Conservation (phyloP, 2,888 invertebrate genomes). For the Ennomos quercinarius region DNA sequence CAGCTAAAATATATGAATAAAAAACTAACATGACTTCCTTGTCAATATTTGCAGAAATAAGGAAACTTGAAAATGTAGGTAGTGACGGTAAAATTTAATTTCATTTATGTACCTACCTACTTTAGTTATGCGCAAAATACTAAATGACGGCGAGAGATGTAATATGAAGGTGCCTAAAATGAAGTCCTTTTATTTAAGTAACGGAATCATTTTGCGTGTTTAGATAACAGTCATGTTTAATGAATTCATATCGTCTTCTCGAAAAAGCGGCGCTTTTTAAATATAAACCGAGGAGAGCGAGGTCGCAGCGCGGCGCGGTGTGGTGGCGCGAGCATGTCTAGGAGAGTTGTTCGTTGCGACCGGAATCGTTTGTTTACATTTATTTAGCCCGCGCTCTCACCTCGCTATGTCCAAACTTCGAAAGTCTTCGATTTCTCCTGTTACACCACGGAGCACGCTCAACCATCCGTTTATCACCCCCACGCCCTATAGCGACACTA, state of each 20-base stretch:
- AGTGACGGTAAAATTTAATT: slow-evolving; percentile 1
- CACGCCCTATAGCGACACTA: slow-evolving; percentile 34
- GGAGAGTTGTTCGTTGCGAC: slow-evolving; percentile 52
- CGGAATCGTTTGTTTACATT: slow-evolving; percentile 54
- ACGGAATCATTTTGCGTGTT: slow-evolving; percentile 21
- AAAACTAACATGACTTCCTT: background rate
- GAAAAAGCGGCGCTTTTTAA: slow-evolving; percentile 18
- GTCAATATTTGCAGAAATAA: slow-evolving; percentile 1
- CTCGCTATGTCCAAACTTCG: slow-evolving; percentile 51
- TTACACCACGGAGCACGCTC: slow-evolving; percentile 25
- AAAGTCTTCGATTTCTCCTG: slow-evolving; percentile 46
- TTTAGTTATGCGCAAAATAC: no score
- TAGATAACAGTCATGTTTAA: slow-evolving; percentile 19
- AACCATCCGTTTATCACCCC: slow-evolving; percentile 22
- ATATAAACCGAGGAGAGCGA: slow-evolving; percentile 14
- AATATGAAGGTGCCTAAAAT: background rate
- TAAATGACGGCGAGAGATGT: no score
- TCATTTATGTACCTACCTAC: background rate
- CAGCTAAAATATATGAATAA: no score
- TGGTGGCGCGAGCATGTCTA: slow-evolving; percentile 25
- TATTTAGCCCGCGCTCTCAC: slow-evolving; percentile 51
- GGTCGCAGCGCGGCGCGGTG: slow-evolving; percentile 16
- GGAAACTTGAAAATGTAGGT: slow-evolving; percentile 3
- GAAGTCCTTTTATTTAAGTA: slow-evolving; percentile 3
- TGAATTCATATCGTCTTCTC: slow-evolving; percentile 19